A percentile compares a stretch with the other conserved stretches of the same genome.
Conservation (phyloP, 2,113 vertebrate genomes). For the Limanda limanda region DNA sequence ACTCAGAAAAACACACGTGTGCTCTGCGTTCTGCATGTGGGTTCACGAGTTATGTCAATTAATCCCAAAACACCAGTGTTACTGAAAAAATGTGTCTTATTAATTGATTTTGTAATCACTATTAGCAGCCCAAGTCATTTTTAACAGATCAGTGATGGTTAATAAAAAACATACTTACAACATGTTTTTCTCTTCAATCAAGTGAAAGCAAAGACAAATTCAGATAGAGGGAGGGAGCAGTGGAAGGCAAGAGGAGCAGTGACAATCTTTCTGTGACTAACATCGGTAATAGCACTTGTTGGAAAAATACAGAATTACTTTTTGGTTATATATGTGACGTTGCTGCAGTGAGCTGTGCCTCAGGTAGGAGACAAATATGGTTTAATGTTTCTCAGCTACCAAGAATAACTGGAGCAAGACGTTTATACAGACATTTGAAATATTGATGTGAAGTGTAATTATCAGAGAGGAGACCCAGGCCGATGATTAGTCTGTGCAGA, state of each 20-base stretch:
- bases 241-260: neutral
- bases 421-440: constrained; percentile 3
- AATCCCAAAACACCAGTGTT: neutral
- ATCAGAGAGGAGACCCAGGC: neutral
- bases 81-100: neutral
- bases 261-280: neutral
- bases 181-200: neutral
- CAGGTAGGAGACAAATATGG: constrained; percentile 79
- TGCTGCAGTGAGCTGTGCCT: constrained; percentile 82
- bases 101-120: too few relatives aligned
- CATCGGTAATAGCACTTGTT: neutral
- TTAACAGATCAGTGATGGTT: neutral
- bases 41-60: neutral
- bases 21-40: too few relatives aligned
- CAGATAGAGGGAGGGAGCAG: neutral
- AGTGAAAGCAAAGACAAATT: constrained; percentile 5
- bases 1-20: neutral
- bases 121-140: neutral
- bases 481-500: constrained; percentile 9
- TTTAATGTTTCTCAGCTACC: neutral
- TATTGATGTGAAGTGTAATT: neutral
- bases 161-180: neutral
- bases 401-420: constrained; percentile 9
- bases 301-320: neutral
- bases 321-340: constrained; percentile 59